Percentiles rank a stretch among this genome's conserved stretches.
phyloP scores from a whole-genome alignment of 2,113 vertebrate genomes.

The Calypte anna region DNA sequence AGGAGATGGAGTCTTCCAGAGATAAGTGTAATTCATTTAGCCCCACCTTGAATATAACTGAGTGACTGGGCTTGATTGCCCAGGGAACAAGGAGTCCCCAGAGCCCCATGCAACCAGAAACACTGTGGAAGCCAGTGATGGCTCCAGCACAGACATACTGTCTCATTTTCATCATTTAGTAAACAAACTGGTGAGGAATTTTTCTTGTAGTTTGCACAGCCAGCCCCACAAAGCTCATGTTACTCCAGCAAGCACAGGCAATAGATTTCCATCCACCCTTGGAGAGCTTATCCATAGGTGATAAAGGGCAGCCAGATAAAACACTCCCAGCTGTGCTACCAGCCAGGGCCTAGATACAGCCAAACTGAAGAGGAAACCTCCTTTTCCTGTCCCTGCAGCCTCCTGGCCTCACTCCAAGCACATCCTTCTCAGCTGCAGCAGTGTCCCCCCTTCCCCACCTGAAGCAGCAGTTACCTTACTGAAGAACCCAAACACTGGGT shows the following conservation, averaged over 20 bases:
- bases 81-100: not conserved
- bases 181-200: not conserved
- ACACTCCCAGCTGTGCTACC: not conserved
- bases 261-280: not conserved
- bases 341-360: not conserved
- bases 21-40: not conserved
- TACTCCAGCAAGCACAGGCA: not conserved
- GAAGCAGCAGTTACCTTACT: slow-evolving; percentile 80
- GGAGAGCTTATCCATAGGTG: not conserved
- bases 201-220: not conserved
- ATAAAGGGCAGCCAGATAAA: not conserved
- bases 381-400: not conserved
- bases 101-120: not conserved
- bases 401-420: not conserved
- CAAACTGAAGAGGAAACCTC: not conserved
- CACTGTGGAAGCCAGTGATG: not conserved
- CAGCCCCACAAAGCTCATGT: accelerated
- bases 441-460: not conserved
- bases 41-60: not conserved
- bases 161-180: not conserved
- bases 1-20: not conserved
- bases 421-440: not conserved
- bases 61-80: not conserved
- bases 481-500: slow-evolving; percentile 88
- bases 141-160: not conserved